phyloP scores from a whole-genome alignment of 2,888 invertebrate genomes.

The Trissolcus brochymenae region DNA sequence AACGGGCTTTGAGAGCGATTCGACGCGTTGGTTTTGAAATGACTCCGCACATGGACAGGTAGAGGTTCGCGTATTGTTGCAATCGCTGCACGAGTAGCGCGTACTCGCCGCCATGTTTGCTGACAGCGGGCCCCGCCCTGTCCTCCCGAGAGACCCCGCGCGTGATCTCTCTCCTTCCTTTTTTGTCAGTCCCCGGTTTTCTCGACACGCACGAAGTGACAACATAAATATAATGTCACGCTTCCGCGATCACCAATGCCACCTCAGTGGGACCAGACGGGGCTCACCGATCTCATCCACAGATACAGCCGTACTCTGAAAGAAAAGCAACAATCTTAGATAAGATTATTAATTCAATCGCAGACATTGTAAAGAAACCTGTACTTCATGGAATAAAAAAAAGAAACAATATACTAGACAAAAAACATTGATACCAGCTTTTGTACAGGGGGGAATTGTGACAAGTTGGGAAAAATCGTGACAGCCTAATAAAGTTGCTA shows the following conservation, averaged over 20 bases:
- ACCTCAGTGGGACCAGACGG: constrained; percentile 36
- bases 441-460: too few relatives aligned
- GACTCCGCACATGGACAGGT: constrained; percentile 63
- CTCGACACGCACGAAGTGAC: constrained; percentile 71
- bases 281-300: constrained; percentile 48
- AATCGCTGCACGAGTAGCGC: constrained; percentile 62
- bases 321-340: background rate
- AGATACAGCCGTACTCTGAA: constrained; percentile 28
- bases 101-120: constrained; percentile 66
- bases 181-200: constrained; percentile 41
- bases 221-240: constrained; percentile 76
- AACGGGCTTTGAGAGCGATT: constrained; percentile 64
- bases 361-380: too few relatives aligned
- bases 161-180: constrained; percentile 8
- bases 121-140: constrained; percentile 68
- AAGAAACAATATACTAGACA: too few relatives aligned
- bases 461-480: too few relatives aligned
- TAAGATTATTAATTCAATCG: constrained; percentile 7
- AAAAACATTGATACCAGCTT: too few relatives aligned
- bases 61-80: constrained; percentile 62
- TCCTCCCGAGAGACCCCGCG: constrained; percentile 32
- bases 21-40: constrained; percentile 70
- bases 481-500: too few relatives aligned
- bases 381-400: too few relatives aligned
- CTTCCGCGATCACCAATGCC: constrained; percentile 72